Evolutionary conservation across 2,113 vertebrate genomes (phyloP).

Genomic region (Lagopus muta): DNA sequence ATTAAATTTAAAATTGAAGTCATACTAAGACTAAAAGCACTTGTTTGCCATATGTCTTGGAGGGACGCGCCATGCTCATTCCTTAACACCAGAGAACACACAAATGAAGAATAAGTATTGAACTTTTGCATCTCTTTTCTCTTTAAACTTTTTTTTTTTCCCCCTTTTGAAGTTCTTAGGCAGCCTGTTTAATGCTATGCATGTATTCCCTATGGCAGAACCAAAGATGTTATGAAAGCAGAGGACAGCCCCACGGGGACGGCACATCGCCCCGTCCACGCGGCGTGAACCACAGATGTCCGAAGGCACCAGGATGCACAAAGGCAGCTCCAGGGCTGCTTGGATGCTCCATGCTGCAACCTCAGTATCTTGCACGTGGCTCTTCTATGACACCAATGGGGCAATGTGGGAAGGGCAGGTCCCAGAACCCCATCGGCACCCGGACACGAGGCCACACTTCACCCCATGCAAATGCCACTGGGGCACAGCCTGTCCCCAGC

Average conservation of each 20-base stretch:
- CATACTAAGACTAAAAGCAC: background rate
- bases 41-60: background rate
- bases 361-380: rapidly evolving
- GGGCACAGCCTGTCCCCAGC: background rate
- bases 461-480: background rate
- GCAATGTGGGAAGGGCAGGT: background rate
- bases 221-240: no score
- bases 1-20: conserved; percentile 36
- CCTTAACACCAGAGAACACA: background rate
- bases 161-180: background rate
- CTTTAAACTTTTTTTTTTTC: background rate
- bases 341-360: background rate
- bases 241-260: background rate
- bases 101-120: background rate
- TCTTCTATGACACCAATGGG: background rate
- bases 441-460: background rate
- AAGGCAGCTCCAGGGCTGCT: background rate
- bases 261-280: rapidly evolving
- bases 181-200: background rate
- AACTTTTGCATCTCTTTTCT: background rate
- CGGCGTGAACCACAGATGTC: background rate
- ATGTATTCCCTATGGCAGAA: no score
- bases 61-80: background rate
- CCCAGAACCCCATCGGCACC: rapidly evolving
- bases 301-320: background rate